Evolutionary conservation across 2,797 vertebrate genomes (phyloP).

Genomic region (Parauchenoglanis punctatus): DNA sequence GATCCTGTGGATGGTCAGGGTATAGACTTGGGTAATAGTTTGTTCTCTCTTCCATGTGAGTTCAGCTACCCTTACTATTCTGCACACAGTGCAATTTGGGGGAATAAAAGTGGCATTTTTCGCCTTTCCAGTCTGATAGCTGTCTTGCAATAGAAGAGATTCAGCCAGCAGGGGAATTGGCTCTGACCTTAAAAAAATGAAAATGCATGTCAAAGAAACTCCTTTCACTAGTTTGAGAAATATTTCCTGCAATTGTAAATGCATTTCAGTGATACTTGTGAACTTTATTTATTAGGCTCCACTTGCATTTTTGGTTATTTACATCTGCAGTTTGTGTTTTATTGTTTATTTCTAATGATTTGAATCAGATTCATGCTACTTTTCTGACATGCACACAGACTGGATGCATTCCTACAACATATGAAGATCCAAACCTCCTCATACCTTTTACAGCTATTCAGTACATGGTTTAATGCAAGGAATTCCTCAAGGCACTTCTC

Average conservation of each 20-base stretch:
- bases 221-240: background rate
- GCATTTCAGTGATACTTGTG: background rate
- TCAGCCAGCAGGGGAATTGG: background rate
- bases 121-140: background rate
- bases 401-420: slow-evolving; percentile 23
- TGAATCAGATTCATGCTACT: slow-evolving; percentile 65
- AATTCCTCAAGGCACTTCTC: slow-evolving; percentile 1
- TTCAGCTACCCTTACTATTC: background rate
- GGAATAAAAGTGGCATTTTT: background rate
- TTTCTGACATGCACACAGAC: slow-evolving; percentile 63
- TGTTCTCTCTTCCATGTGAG: background rate
- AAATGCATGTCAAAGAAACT: background rate
- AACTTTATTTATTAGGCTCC: slow-evolving; percentile 29
- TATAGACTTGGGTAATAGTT: background rate
- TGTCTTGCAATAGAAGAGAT: background rate
- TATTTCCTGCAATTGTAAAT: background rate
- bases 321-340: background rate
- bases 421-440: background rate
- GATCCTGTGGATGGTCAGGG: background rate
- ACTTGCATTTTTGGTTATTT: background rate
- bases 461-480: slow-evolving; percentile 16
- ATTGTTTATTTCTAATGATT: slow-evolving; percentile 54
- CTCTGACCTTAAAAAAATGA: background rate
- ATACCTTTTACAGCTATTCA: slow-evolving; percentile 2
- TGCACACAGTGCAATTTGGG: background rate